phyloP scores from a whole-genome alignment of 2,888 invertebrate genomes.

The Antitype chi region DNA sequence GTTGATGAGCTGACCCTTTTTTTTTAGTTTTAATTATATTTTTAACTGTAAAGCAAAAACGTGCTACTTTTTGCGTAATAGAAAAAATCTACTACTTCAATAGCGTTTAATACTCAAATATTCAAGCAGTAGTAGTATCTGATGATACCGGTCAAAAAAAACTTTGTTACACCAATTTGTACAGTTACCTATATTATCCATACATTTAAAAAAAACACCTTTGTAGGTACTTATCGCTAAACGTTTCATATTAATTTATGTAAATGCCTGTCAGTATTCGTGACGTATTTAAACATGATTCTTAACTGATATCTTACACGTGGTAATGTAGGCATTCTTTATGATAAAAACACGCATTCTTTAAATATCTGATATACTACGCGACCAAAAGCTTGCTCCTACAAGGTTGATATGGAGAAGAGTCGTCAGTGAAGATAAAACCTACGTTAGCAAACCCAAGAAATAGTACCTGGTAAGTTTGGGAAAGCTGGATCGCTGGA shows the following conservation, averaged over 20 bases:
- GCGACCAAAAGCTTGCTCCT: not conserved
- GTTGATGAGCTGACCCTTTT: no score
- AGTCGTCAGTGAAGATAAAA: not conserved
- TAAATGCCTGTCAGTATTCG: not conserved
- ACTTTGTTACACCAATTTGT: not conserved
- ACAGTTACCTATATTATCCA: not conserved
- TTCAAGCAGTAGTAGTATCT: not conserved
- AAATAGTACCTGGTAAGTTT: no score
- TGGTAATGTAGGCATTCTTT: not conserved
- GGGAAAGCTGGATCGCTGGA: no score
- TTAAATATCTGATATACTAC: conserved; percentile 12
- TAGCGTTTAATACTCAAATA: not conserved
- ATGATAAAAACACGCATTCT: conserved; percentile 13
- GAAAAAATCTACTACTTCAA: no score
- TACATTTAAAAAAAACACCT: not conserved
- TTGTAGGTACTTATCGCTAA: not conserved
- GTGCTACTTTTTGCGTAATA: no score
- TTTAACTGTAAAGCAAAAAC: no score
- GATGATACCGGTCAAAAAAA: not conserved
- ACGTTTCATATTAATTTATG: not conserved
- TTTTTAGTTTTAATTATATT: no score
- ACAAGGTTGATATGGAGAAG: not conserved
- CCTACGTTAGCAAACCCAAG: not conserved
- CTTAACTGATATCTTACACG: not conserved
- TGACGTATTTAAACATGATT: not conserved